Evolutionary conservation across 2,888 invertebrate genomes (phyloP).

Genomic region (Synergus itoensis): DNA sequence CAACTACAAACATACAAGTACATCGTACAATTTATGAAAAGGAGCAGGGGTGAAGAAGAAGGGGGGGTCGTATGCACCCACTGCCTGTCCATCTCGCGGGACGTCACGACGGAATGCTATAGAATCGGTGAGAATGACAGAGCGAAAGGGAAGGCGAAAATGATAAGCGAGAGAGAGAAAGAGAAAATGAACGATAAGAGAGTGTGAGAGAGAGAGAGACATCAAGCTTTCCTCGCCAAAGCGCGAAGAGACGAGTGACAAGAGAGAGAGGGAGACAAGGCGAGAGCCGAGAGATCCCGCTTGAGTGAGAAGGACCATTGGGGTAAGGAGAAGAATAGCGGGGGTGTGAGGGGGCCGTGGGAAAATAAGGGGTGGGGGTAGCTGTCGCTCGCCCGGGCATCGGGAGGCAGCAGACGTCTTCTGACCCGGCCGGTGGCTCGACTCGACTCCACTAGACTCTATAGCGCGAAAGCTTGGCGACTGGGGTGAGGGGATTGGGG

Average conservation of each 20-base stretch:
- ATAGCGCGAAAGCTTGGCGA: slow-evolving; percentile 47
- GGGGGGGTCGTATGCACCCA: too few species aligned
- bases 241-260: slow-evolving; percentile 3
- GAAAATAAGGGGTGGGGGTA: slow-evolving; percentile 70
- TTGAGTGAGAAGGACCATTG: slow-evolving; percentile 59
- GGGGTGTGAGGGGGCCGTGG: slow-evolving; percentile 55
- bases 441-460: slow-evolving; percentile 60
- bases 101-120: slow-evolving; percentile 71
- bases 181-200: slow-evolving; percentile 28
- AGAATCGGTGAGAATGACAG: slow-evolving; percentile 59
- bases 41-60: too few species aligned
- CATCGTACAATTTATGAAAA: too few species aligned
- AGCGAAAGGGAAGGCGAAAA: slow-evolving; percentile 52
- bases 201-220: slow-evolving; percentile 40
- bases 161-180: slow-evolving; percentile 38
- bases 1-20: too few species aligned
- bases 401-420: slow-evolving; percentile 78
- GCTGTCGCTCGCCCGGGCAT: slow-evolving; percentile 78
- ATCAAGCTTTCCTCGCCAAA: too few species aligned
- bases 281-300: slow-evolving; percentile 52
- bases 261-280: slow-evolving; percentile 50
- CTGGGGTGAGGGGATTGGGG: slow-evolving; percentile 21
- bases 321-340: slow-evolving; percentile 56
- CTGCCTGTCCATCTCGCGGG: slow-evolving; percentile 71
- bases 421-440: slow-evolving; percentile 78